These are phyloP conservation scores for Drosophila lacertosa DNA, from an alignment of 1,140 invertebrate genomes.

Conservation along the genomic window DNA sequence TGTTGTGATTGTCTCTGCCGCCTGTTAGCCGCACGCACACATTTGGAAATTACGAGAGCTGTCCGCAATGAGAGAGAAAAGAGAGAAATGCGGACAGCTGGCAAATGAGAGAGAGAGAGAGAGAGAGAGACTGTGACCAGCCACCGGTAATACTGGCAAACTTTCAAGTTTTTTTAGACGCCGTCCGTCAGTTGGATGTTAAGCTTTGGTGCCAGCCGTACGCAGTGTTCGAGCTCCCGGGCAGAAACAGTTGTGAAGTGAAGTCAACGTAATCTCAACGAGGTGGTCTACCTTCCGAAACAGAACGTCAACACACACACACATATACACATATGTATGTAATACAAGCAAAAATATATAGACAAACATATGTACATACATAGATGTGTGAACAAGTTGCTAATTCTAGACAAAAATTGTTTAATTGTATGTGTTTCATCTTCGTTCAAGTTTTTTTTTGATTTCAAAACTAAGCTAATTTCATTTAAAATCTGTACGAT, in stretches of 20 bases:
- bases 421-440: conserved; percentile 21
- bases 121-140: conserved; percentile 24
- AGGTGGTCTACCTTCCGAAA: conserved; percentile 59
- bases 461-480: conserved; percentile 34
- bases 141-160: conserved; percentile 51
- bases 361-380: neutral
- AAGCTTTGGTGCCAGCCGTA: conserved; percentile 70
- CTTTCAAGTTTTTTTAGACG: conserved; percentile 62
- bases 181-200: conserved; percentile 64
- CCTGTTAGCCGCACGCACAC: conserved; percentile 51
- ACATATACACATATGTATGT: conserved; percentile 30
- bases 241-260: conserved; percentile 43
- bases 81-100: conserved; percentile 4
- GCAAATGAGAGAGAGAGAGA: neutral
- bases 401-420: conserved; percentile 34
- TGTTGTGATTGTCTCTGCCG: conserved; percentile 17
- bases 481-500: conserved; percentile 10
- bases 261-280: conserved; percentile 58
- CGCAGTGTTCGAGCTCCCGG: conserved; percentile 60
- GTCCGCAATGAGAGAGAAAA: conserved; percentile 1
- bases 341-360: conserved; percentile 7
- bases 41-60: conserved; percentile 38
- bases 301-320: conserved; percentile 25
- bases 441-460: conserved; percentile 11
- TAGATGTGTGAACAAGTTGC: conserved; percentile 15